Conservation (phyloP, 2,113 vertebrate genomes). For the Agelaius phoeniceus region DNA sequence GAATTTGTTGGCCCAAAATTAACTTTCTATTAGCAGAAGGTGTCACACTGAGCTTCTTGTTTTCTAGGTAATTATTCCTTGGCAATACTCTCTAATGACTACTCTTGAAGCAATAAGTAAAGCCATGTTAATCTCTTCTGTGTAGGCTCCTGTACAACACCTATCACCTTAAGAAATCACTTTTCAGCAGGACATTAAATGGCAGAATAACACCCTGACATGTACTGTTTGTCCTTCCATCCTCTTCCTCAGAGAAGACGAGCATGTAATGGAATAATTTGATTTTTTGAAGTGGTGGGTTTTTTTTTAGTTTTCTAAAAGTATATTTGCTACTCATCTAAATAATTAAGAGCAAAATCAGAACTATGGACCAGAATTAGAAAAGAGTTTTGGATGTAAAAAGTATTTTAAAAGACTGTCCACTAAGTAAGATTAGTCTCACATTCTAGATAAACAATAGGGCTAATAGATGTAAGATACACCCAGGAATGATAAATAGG, state of each 20-base stretch:
- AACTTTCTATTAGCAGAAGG: background rate
- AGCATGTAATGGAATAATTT: background rate
- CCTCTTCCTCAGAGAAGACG: background rate
- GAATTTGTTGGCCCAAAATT: background rate
- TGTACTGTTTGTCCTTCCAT: background rate
- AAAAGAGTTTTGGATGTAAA: background rate
- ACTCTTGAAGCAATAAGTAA: slow-evolving; percentile 72
- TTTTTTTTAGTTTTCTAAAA: background rate
- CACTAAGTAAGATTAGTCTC: background rate
- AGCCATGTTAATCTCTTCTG: slow-evolving; percentile 31
- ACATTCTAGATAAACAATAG: background rate
- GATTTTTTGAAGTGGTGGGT: background rate
- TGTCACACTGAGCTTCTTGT: background rate
- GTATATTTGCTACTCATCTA: background rate
- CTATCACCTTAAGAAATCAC: background rate
- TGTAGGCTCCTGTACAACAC: background rate
- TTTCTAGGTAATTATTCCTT: slow-evolving; percentile 30
- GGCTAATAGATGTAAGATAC: background rate
- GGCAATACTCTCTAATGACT: slow-evolving; percentile 67
- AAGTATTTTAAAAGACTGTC: background rate
- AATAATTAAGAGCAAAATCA: background rate
- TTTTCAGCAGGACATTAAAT: background rate
- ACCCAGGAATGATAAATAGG: slow-evolving; percentile 1
- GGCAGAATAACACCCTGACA: background rate
- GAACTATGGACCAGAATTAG: background rate